Base-by-base conservation (phyloP, 1,140 invertebrate species). In the Coelopa frigida region DNA sequence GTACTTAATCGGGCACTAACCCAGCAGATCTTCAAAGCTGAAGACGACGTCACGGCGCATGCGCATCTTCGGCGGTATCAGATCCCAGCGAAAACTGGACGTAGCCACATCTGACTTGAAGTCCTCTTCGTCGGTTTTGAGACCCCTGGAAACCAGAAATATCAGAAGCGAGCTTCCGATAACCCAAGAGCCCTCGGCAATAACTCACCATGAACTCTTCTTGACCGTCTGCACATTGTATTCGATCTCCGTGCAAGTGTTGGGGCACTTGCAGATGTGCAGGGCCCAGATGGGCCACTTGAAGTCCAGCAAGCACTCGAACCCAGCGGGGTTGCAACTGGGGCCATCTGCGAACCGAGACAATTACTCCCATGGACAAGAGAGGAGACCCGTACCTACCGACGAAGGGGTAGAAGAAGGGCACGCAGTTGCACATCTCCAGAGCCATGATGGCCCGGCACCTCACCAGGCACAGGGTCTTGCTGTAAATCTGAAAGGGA, bases 241-340 rank as follows among this genome's bases (percentile, higher is more conserved):
- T 42, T 64, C 59, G 12, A 63, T 61, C 33, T 68, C 65, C 0
- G 57, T 66, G 44, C 65, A 68, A 2, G 61, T 68, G 12, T 54
- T 61, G 5, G 65, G 65, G 38, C 65, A 68, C 32, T 66, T 68
- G 43, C 65, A 68, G 31, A 65, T 66, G 27, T 68, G 59, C 6
- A 68, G 21, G 1, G 60, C 66, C 60, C 64, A 68, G 24, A 66
- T 58, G n/a, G 65, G 65, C 65, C 65, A 68, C 29, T 64, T 65
- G 12, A 68, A 66, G 18, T 68, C 61, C 29, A 66, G 26, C 0
- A 68, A 50, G 20, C 66, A 68, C 36, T 66, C 62, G 23, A 68
- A 68, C 5, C 66, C 65, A 18, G 57, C 57, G 10, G 64, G 62
- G 56, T 56, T 64, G 14, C 65, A 68, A 27, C 54, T 57, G 2